Conservation (phyloP, 2,888 invertebrate species). For the Hermodice carunculata region DNA sequence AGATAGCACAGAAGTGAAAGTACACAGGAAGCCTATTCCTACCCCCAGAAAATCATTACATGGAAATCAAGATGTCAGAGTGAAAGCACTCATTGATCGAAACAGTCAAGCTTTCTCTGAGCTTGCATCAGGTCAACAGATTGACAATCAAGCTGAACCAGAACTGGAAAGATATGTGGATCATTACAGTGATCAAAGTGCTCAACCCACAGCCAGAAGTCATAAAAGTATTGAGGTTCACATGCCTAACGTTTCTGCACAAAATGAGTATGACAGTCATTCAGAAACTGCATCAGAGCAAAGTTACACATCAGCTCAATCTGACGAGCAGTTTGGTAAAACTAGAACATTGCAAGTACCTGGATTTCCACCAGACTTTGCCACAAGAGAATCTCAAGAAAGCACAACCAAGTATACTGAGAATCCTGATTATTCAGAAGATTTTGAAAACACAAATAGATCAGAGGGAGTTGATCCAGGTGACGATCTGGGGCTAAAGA, state of each 20-base stretch:
- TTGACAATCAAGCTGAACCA: no score
- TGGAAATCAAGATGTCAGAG: no score
- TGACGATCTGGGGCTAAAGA: conserved; percentile 5
- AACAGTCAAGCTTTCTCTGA: no score
- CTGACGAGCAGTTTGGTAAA: neutral
- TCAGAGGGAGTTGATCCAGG: neutral
- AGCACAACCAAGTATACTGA: neutral
- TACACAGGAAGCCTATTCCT: conserved; percentile 17
- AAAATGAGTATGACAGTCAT: neutral
- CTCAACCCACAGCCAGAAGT: neutral
- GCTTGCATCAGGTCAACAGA: no score
- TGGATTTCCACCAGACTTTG: neutral
- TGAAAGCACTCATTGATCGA: no score
- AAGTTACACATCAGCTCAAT: no score
- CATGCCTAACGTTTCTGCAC: neutral
- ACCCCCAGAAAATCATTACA: no score
- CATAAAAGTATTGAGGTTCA: neutral
- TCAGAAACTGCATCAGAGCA: neutral
- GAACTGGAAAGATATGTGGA: no score
- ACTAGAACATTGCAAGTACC: neutral
- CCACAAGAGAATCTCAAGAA: neutral
- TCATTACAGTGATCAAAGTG: neutral
- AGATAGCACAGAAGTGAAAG: neutral
- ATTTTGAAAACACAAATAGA: conserved; percentile 9
- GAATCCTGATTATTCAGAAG: conserved; percentile 8